These are phyloP conservation scores for Drosophila bunnanda DNA, from an alignment of 2,888 invertebrate species.

Conservation along the genomic window DNA sequence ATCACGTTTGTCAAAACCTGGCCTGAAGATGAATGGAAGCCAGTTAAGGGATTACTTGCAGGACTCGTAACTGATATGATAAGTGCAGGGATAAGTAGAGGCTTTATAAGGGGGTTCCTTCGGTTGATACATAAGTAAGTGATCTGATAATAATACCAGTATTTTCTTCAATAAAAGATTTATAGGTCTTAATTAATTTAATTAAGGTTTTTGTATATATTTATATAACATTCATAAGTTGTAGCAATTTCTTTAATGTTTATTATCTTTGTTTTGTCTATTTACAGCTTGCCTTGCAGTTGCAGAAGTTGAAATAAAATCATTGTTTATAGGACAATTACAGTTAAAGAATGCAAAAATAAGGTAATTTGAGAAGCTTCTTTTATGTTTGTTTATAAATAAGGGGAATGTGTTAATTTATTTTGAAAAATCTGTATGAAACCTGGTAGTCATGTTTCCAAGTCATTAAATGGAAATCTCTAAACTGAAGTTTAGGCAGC, in stretches of 20 bases:
- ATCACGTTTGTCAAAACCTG: slow-evolving; percentile 29
- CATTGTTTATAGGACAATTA: background rate
- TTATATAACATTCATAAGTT: background rate
- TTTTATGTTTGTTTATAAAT: background rate
- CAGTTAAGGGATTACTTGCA: slow-evolving; percentile 31
- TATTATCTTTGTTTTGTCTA: background rate
- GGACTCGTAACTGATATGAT: slow-evolving; percentile 38
- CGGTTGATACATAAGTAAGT: slow-evolving; percentile 1
- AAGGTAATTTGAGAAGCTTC: background rate
- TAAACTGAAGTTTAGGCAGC: slow-evolving; percentile 24
- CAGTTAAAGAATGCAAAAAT: background rate
- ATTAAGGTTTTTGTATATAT: background rate
- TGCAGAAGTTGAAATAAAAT: background rate
- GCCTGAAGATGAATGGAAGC: slow-evolving; percentile 36
- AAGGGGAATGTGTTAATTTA: no score
- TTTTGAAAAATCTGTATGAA: background rate
- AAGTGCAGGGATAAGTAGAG: slow-evolving; percentile 17
- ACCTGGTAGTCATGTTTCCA: slow-evolving; percentile 13
- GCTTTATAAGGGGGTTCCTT: background rate
- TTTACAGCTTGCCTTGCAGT: slow-evolving; percentile 4
- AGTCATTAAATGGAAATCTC: slow-evolving; percentile 24
- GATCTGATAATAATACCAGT: slow-evolving; percentile 20
- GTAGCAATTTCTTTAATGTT: background rate
- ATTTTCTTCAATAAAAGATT: background rate
- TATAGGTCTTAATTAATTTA: background rate